Evolutionary conservation across 2,888 invertebrate genomes (phyloP), one percentile per base, ranked within the genome.

Genomic region (Trissolcus japonicus): DNA sequence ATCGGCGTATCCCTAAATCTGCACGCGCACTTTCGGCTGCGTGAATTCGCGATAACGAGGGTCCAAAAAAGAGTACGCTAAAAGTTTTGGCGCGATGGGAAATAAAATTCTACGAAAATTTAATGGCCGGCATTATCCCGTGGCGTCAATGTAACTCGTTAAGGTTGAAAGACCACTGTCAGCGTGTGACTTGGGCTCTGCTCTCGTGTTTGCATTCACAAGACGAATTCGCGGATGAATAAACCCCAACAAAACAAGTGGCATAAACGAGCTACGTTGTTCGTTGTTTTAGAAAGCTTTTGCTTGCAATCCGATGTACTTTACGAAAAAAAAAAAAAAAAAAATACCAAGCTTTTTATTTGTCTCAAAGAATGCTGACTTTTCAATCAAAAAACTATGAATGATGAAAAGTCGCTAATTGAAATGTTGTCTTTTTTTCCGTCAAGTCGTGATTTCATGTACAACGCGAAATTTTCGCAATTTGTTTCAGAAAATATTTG

Each of bases 21-120:
- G 35, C 43, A 35, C 35, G 35, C 60, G n/a, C 25, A 56, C 54
- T 55, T 66, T 61, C 50, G 50, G 11, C 46, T 11, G 35, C 48
- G 50, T 66, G 73, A 66, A 73, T 73, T 66, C 56, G 19, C 53
- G 73, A 60, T 66, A 73, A 66, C 55, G 73, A 73, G 69, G n/a
- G 35, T 48, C 55, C 16, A 59, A 72, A 72, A n/a, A 35, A 35
- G 65, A 55, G 50, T 55, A 61, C 69, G 41, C 40, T 40, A 55
- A 62, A 21, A 56, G 35, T 6, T 43, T 21, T 21, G 11, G 21
- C 13, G 7, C 19, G 19, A 56, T 16, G 13, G 61, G 43, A 56
- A 69, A 50, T 13, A 11, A 48, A 60, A 14, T 11, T 35, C 9
- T 35, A 19, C 0, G n/a, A 55, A 41, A 55, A 55, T 66, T 57